phyloP scores from a whole-genome alignment of 2,888 invertebrate species.

The Melipona beecheii region DNA sequence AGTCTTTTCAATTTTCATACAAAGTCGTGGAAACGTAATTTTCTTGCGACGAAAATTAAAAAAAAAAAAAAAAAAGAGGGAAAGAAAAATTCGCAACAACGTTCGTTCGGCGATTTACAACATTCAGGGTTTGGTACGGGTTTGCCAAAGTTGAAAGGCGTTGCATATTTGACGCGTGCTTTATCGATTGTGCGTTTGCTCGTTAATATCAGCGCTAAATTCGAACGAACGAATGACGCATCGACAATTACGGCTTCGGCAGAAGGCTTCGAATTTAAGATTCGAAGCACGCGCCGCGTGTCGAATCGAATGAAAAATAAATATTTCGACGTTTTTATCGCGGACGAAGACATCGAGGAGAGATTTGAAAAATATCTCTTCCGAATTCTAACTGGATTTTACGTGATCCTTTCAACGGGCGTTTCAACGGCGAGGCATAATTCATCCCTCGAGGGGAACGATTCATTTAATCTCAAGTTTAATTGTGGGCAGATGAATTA shows the following conservation, averaged over 20 bases:
- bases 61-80: too few relatives aligned
- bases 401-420: not conserved
- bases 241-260: not conserved
- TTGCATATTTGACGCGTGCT: not conserved
- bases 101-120: not conserved
- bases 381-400: not conserved
- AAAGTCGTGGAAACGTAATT: too few relatives aligned
- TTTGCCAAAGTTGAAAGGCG: not conserved
- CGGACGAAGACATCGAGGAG: too few relatives aligned
- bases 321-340: too few relatives aligned
- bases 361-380: not conserved
- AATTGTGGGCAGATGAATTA: constrained; percentile 20
- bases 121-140: too few relatives aligned
- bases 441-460: constrained; percentile 1
- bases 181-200: not conserved
- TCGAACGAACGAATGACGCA: not conserved
- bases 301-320: too few relatives aligned
- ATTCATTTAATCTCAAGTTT: constrained; percentile 12
- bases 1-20: too few relatives aligned
- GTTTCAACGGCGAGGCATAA: not conserved
- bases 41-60: too few relatives aligned
- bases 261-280: not conserved
- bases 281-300: not conserved
- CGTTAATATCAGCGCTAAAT: not conserved
- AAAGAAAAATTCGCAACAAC: not conserved